Conservation (phyloP, 2,888 invertebrate species). For the Chymomyza caudatula region DNA sequence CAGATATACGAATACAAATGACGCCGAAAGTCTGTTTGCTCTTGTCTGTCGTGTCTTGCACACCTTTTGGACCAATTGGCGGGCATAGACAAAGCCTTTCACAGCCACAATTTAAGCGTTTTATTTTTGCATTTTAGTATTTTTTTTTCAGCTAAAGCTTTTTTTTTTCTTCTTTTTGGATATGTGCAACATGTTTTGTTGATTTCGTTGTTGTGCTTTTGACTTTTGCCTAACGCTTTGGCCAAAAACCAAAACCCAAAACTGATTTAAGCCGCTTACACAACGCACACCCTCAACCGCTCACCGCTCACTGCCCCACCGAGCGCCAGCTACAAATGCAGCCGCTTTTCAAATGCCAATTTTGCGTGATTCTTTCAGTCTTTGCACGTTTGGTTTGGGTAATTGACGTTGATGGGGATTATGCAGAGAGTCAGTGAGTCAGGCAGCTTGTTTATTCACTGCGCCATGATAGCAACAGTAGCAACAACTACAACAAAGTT, state of each 20-base stretch:
- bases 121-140: neutral
- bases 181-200: constrained; percentile 4
- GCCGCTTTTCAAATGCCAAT: constrained; percentile 40
- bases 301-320: neutral
- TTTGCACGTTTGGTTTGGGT: constrained; percentile 52
- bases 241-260: constrained; percentile 29
- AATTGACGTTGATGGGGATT: constrained; percentile 67
- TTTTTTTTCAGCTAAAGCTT: neutral
- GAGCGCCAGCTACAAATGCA: neutral
- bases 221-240: constrained; percentile 38
- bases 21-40: neutral
- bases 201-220: constrained; percentile 24
- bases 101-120: neutral
- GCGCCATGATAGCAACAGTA: constrained; percentile 4
- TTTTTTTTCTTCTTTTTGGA: constrained; percentile 16
- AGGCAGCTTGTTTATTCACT: neutral
- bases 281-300: neutral
- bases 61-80: neutral
- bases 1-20: neutral
- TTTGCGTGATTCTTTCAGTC: constrained; percentile 31
- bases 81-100: neutral
- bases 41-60: constrained; percentile 25
- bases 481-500: neutral
- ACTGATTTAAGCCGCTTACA: constrained; percentile 70
- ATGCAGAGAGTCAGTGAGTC: constrained; percentile 31